phyloP scores from a whole-genome alignment of 2,113 vertebrate genomes.

The Riparia riparia region DNA sequence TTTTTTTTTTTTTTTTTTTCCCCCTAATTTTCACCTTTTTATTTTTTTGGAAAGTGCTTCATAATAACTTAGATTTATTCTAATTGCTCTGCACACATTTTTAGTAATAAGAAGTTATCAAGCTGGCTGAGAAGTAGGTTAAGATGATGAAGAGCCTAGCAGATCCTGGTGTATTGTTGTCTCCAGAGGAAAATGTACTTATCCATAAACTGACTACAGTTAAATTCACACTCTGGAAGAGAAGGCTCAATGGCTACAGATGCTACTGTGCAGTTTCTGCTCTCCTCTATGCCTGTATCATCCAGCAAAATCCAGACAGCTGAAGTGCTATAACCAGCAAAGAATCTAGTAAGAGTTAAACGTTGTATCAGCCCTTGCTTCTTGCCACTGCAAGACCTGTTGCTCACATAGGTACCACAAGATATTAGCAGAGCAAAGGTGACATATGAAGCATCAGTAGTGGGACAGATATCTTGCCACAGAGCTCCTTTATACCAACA shows the following conservation, averaged over 20 bases:
- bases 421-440: background rate
- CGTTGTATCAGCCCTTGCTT: background rate
- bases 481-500: background rate
- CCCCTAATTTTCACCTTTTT: background rate
- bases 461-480: background rate
- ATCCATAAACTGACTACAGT: slow-evolving; percentile 9
- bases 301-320: background rate
- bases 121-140: slow-evolving; percentile 56
- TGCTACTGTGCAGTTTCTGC: background rate
- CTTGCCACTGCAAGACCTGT: background rate
- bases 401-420: fast-evolving
- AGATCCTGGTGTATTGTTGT: background rate
- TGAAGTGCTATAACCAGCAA: background rate
- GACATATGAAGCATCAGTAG: background rate
- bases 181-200: slow-evolving; percentile 48
- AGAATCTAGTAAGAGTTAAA: background rate
- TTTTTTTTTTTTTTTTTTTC: background rate
- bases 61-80: slow-evolving; percentile 60
- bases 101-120: slow-evolving; percentile 60
- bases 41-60: background rate
- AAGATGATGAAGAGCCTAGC: slow-evolving; percentile 47
- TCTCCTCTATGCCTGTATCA: background rate
- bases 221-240: background rate
- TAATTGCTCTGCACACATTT: slow-evolving; percentile 54
- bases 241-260: background rate